Percentiles rank a stretch among this genome's conserved stretches.
Conservation (phyloP, 2,113 vertebrate genomes). For the Muntiacus reevesi region DNA sequence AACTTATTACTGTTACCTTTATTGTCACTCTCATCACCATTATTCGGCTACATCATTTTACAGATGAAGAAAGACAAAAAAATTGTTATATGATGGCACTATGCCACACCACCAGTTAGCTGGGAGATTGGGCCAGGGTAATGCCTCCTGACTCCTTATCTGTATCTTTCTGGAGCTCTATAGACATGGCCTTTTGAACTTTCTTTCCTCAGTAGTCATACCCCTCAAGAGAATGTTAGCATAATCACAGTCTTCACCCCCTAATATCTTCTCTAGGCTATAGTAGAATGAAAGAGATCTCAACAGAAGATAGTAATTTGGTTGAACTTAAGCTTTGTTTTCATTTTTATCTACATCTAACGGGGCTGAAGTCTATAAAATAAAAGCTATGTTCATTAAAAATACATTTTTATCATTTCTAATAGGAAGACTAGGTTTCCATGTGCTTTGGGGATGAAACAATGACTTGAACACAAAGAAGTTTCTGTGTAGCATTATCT, state of each 20-base stretch:
- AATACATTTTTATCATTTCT: neutral
- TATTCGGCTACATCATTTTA: neutral
- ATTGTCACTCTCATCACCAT: neutral
- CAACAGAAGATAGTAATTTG: neutral
- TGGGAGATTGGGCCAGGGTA: no score
- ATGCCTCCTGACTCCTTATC: neutral
- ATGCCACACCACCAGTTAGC: neutral
- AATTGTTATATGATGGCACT: neutral
- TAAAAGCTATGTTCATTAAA: neutral
- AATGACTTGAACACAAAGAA: neutral
- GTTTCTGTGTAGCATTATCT: neutral
- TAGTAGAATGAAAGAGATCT: neutral
- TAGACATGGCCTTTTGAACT: neutral
- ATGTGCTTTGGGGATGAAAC: neutral
- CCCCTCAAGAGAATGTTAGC: neutral
- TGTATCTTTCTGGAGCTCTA: rapidly evolving
- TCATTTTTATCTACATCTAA: neutral
- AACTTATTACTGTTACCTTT: neutral
- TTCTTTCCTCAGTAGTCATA: neutral
- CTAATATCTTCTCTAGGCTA: neutral
- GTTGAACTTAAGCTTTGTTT: neutral
- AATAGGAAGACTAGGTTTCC: neutral
- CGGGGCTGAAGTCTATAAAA: neutral
- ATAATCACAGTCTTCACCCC: neutral
- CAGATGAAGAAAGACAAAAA: neutral